Base-by-base conservation (phyloP, 2,797 vertebrate species). In the Catamblyrhynchus diadema region DNA sequence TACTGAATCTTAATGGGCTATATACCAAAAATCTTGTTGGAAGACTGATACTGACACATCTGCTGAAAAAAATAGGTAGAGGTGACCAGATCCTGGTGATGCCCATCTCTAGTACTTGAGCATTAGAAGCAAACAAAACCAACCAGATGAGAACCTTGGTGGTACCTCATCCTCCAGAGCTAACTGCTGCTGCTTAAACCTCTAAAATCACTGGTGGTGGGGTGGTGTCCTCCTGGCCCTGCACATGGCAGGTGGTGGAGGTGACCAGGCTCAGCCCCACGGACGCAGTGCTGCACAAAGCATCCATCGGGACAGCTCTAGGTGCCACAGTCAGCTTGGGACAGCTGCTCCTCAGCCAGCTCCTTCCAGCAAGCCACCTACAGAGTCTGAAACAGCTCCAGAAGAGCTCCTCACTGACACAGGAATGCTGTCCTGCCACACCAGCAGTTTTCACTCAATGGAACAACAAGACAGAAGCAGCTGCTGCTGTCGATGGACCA, bases 181-280 rank as follows among this genome's bases (percentile, higher is more conserved):
- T 44, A 35, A 30, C 14, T 86, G 22, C 37, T 91, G 59, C 39
- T 67, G 39, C 10, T 59, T 28, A 69, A 51, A 53, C 14, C 56
- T 81, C 60, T 59, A 24, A 70, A 75, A 24, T 2, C 33, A n/a
- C 7, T 0, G 0, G 8, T 21, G 51, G 6, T 32, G 53, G 61
- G 39, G 18, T 48, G 60, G 1, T 35, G 57, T 23, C 5, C 2
- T 32, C 32, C 22, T 23, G 35, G 33, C 22, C 78, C 37, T 67
- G 66, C 28, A 28, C 8, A 1, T 7, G 39, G 23, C 2, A 9
- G 8, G n/a, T 3, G 19, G 7, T 19, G 48, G 53, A 41, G 35
- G 60, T 23, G 66, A 57, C 14, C n/a, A 44, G 32, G 23, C 48
- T 41, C 67, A 82, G 54, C 8, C 23, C 30, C 30, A 33, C 0